Base-by-base conservation (phyloP, 1,140 invertebrate species). In the Lepidurus packardi region DNA sequence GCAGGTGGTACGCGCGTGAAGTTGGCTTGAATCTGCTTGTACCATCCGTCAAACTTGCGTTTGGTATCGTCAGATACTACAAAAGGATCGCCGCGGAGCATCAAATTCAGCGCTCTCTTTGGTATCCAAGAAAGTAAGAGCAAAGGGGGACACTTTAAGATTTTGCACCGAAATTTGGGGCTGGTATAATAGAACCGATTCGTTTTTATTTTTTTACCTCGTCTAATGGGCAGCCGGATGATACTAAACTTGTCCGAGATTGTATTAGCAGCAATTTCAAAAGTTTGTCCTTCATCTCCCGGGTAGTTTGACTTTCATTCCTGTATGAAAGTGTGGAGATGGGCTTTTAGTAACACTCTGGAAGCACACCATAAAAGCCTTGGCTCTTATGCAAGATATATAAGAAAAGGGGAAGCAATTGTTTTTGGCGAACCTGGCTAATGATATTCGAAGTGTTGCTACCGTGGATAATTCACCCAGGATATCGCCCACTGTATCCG, bases 241-340 rank as follows among this genome's bases (percentile, higher is more conserved):
- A 93, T 77, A 93, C 87, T 43, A 98, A 88, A 73, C 96, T 86
- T 7, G 91, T 91, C 81, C 96, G 93, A 76, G 93, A 95, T 84
- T 97, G 94, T 73, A 93, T 87, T 77, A 98, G 87, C 0, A 98
- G 86, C 41, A 97, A 88, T 85, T 94, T 91, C 9, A 98, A 87
- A 77, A 98, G 88, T 86, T 97, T 97, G 82, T 97, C 95, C 86
- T 96, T 96, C 82, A 98, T 92, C 84, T 98, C 95, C 74, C 91
- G 88, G 4, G 93, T 87, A 2, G 90, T 88, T 53, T 43, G 47
- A 77, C 47, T 47, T 25, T 45, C 47, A 77, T 77, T 77, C 43
- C 75, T 77, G 75, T 44, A 77, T n/a, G 47, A 45, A 45, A 43
- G 47, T 25, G 43, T 45, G 47, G 43, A 45, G 43, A 77, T 43